These are phyloP conservation scores for Psittacula echo DNA, from an alignment of 2,797 vertebrate genomes.

Conservation along the genomic window DNA sequence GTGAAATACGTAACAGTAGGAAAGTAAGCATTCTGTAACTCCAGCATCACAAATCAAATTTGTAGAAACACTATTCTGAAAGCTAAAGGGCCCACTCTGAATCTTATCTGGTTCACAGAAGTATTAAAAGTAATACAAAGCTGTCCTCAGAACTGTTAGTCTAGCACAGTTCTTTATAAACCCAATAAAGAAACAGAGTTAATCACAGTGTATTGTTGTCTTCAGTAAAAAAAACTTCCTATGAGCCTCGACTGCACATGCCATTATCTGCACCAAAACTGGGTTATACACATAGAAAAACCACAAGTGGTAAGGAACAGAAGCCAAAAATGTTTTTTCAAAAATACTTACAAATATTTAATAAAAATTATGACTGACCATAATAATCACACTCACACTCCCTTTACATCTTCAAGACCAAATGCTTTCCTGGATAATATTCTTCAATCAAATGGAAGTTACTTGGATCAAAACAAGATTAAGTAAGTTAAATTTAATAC, in stretches of 20 bases:
- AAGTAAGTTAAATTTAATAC: not conserved
- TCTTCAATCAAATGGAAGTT: not conserved
- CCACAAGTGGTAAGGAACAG: not conserved
- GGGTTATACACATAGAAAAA: not conserved
- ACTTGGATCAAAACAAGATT: not conserved
- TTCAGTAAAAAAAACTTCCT: not conserved
- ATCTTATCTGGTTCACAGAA: not conserved
- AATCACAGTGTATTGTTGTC: not conserved
- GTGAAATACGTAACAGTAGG: not conserved
- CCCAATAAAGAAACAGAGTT: not conserved
- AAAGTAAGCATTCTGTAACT: not conserved
- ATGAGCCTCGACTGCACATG: not conserved
- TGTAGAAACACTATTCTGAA: not conserved
- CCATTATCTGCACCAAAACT: not conserved
- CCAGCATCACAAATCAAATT: not conserved
- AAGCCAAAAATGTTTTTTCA: not conserved
- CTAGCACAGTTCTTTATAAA: not conserved
- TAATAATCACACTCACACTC: not conserved
- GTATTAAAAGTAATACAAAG: not conserved
- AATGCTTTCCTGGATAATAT: not conserved
- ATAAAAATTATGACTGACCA: not conserved
- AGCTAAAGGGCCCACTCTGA: not conserved
- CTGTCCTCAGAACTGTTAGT: not conserved
- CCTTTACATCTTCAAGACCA: not conserved
- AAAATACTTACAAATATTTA: not conserved